These are phyloP conservation scores for Plebejus melissa DNA, from an alignment of 2,888 invertebrate genomes.

Conservation along the genomic window DNA sequence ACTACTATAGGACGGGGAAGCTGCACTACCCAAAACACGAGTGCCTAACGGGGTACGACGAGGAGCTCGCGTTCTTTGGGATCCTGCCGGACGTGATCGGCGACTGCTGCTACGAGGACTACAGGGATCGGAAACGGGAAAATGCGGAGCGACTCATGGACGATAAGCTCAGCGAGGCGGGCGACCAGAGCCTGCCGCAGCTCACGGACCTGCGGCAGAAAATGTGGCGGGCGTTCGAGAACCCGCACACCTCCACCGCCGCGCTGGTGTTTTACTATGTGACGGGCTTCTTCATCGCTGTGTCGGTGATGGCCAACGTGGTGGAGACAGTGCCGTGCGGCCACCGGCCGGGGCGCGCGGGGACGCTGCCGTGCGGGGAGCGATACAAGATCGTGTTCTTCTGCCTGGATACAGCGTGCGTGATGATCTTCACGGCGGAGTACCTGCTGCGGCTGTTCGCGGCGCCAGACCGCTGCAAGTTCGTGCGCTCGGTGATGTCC, in stretches of 20 bases:
- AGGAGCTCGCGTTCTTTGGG: constrained; percentile 99
- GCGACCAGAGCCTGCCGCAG: constrained; percentile 92
- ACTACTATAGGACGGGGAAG: constrained; percentile 99
- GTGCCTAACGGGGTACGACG: constrained; percentile 98
- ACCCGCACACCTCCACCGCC: constrained; percentile 98
- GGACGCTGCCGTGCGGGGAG: constrained; percentile 96
- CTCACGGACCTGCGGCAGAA: constrained; percentile 93
- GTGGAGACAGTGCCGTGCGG: constrained; percentile 98
- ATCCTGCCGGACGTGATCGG: constrained; percentile 97
- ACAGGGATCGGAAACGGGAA: constrained; percentile 98
- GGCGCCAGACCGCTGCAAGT: constrained; percentile 98
- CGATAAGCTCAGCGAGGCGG: constrained; percentile 95
- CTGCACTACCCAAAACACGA: constrained; percentile 99
- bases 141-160: constrained; percentile 99
- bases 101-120: constrained; percentile 99
- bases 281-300: constrained; percentile 99
- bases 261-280: constrained; percentile 99
- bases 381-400: constrained; percentile 99
- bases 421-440: constrained; percentile 99
- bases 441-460: constrained; percentile 97
- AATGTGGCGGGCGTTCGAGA: constrained; percentile 99
- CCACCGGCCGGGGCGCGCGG: constrained; percentile 90
- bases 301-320: constrained; percentile 99
- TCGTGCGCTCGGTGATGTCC: constrained; percentile 98
- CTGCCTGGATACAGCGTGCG: constrained; percentile 99